A percentile compares a stretch with the other conserved stretches of the same genome.
Evolutionary conservation across 1,140 invertebrate genomes (phyloP).

Genomic region (Listronotus oregonensis): DNA sequence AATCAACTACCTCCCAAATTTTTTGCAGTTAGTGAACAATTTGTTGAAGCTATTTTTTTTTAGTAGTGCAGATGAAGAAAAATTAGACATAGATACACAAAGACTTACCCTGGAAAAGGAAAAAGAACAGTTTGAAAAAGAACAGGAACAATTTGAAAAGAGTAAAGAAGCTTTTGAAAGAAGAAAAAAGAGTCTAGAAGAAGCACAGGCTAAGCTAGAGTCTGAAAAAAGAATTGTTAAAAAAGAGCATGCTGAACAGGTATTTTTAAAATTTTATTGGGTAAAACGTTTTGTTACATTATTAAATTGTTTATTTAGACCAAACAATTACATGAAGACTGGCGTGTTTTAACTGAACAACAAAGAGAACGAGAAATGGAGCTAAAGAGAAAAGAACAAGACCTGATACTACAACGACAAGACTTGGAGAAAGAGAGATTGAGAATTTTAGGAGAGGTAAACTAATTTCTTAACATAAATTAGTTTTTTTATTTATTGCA

Average conservation of each 20-base stretch:
- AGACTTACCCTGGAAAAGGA: conserved; percentile 60
- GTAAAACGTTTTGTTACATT: neutral
- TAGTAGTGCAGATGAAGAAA: conserved; percentile 57
- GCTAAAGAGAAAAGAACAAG: conserved; percentile 59
- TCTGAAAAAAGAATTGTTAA: conserved; percentile 62
- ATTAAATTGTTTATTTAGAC: conserved; percentile 35
- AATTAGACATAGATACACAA: conserved; percentile 60
- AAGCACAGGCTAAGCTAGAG: conserved; percentile 51
- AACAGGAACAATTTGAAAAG: conserved; percentile 57
- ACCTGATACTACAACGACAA: conserved; percentile 56
- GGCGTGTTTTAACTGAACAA: conserved; percentile 57
- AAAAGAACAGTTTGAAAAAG: conserved; percentile 57
- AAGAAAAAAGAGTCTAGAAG: conserved; percentile 46
- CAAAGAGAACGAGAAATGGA: conserved; percentile 61
- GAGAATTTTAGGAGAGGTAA: conserved; percentile 57
- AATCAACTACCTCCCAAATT: neutral
- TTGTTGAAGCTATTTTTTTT: conserved; percentile 28
- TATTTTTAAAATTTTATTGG: conserved; percentile 26
- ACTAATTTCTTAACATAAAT: conserved; percentile 8
- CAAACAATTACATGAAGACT: conserved; percentile 52
- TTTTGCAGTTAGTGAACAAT: conserved; percentile 28
- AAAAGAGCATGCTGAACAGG: conserved; percentile 64
- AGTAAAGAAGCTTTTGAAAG: conserved; percentile 55
- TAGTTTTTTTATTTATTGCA: conserved; percentile 27
- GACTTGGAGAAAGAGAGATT: conserved; percentile 56